phyloP scores from a whole-genome alignment of 2,888 invertebrate genomes.

The Fabriciana adippe region DNA sequence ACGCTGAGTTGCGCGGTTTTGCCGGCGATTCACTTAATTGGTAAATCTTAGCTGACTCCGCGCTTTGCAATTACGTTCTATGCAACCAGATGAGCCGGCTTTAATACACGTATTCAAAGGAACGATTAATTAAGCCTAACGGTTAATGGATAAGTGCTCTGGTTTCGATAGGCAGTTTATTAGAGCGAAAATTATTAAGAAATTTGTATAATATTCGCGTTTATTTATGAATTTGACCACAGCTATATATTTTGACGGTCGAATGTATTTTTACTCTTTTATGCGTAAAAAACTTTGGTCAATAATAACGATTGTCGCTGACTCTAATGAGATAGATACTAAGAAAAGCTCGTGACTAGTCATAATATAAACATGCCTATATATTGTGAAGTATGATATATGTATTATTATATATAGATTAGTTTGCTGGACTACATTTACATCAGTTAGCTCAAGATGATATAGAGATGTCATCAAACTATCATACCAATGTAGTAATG shows the following conservation, averaged over 20 bases:
- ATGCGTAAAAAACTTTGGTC: no score
- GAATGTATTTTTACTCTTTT: no score
- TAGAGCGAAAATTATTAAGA: slow-evolving; percentile 28
- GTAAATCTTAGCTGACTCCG: slow-evolving; percentile 78
- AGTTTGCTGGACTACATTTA: neutral
- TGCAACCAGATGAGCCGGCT: slow-evolving; percentile 60
- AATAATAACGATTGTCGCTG: no score
- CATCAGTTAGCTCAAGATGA: neutral
- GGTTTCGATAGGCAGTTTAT: slow-evolving; percentile 24
- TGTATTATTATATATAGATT: neutral
- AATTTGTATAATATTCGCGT: neutral
- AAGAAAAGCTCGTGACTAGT: no score
- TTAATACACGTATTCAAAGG: slow-evolving; percentile 51
- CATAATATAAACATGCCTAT: no score
- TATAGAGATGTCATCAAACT: neutral
- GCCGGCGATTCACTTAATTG: slow-evolving; percentile 76
- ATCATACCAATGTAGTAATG: slow-evolving; percentile 1
- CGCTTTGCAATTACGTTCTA: slow-evolving; percentile 74
- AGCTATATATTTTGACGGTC: neutral
- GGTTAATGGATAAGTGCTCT: slow-evolving; percentile 25
- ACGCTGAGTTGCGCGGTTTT: slow-evolving; percentile 70
- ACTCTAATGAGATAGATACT: no score
- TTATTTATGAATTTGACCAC: neutral
- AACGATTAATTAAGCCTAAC: slow-evolving; percentile 36
- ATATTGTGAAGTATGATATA: no score